Base-by-base conservation (phyloP, 2,797 vertebrate genomes). In the Poeciliopsis gracilis region DNA sequence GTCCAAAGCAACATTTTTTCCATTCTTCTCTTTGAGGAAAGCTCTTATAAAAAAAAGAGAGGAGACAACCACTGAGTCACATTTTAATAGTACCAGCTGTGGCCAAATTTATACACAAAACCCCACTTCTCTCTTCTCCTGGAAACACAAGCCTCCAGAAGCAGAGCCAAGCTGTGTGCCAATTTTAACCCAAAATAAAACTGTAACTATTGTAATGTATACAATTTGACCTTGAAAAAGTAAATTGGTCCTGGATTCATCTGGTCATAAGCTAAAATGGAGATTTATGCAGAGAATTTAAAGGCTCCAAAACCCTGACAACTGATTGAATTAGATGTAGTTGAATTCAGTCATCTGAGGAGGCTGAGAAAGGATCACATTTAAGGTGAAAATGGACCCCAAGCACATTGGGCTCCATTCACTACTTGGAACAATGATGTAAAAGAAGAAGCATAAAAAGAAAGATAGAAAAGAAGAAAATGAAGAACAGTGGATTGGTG, bases 1-100 rank as follows among this genome's bases (percentile, higher is more conserved):
- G 77, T 72, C 30, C 84, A 46, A 79, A 85, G 71, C 71, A 82
- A 2, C 20, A 67, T 69, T 84, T 46, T 80, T 78, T 55, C 74
- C 78, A 77, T 81, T 59, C 72, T 5, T 30, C n/a, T 75, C 51
- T 82, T 51, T 7, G 53, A 10, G 1, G 6, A 63, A 20, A 73
- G 57, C 72, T 53, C 41, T 78, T 43, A 63, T 73, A 53, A 25
- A 53, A 51, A 80, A 75, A 53, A 72, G 45, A 75, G 36, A 80
- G 41, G 51, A 53, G 25, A n/a, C 13, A 30, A 80, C 78, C 47
- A 66, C 45, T 61, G 57, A 85, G 74, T 53, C 72, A 13, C 43
- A 72, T 70, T 82, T 79, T 46, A 73, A 73, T 80, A 79, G 38
- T 46, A 33, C 12, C 53, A 82, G 67, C 71, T 61, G 43, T 77